Percentiles rank a stretch among this genome's conserved stretches.
phyloP scores from a whole-genome alignment of 2,888 invertebrate genomes.

The Andricus quercusramuli region DNA sequence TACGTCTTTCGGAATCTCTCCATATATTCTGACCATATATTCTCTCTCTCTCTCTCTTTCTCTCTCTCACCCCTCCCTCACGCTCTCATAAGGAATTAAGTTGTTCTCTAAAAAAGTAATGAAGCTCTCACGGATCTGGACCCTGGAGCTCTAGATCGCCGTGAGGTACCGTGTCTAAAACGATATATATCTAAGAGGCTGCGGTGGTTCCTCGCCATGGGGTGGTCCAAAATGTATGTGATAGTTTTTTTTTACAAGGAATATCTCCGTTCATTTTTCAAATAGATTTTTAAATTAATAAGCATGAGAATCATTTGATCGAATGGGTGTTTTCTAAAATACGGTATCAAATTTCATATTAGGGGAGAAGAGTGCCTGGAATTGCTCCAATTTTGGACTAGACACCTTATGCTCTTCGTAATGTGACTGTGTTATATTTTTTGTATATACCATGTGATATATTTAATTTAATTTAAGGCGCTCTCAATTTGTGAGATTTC shows the following conservation, averaged over 20 bases:
- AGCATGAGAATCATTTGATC: too few relatives aligned
- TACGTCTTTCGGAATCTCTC: neutral
- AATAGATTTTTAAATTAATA: neutral
- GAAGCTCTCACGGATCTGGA: constrained; percentile 56
- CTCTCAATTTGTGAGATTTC: too few relatives aligned
- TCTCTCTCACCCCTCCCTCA: constrained; percentile 37
- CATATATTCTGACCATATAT: neutral
- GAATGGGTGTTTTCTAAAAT: too few relatives aligned
- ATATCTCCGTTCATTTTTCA: neutral
- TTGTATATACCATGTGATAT: too few relatives aligned
- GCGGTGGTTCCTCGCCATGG: constrained; percentile 49
- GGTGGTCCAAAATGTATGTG: constrained; percentile 51
- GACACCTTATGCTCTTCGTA: too few relatives aligned
- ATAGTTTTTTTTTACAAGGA: neutral
- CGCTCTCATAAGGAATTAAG: constrained; percentile 59
- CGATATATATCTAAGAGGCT: constrained; percentile 51
- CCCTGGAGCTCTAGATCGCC: constrained; percentile 47
- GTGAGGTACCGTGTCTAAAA: constrained; percentile 57
- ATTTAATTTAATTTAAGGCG: too few relatives aligned
- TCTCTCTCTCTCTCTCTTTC: neutral
- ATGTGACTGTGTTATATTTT: too few relatives aligned
- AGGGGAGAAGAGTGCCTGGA: too few relatives aligned
- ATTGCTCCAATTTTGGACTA: too few relatives aligned
- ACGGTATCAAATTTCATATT: too few relatives aligned
- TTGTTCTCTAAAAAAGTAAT: constrained; percentile 67